Evolutionary conservation across 2,797 vertebrate species (phyloP).

Genomic region (Sarcoramphus papa): DNA sequence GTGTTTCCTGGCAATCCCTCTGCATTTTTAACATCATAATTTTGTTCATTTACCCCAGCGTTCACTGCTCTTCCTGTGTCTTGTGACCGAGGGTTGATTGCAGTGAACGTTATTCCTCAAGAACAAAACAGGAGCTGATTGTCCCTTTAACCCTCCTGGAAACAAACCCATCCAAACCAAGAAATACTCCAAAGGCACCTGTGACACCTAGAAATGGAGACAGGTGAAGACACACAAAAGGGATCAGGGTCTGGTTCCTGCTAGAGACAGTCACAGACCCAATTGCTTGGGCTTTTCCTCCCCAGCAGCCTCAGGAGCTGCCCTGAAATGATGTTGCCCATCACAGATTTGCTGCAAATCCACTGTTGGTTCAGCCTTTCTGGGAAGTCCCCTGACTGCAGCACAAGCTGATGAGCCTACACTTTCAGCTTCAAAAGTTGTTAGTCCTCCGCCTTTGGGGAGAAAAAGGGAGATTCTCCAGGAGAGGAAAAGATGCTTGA

Average conservation of each 20-base stretch:
- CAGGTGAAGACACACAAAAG: neutral
- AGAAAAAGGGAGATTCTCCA: neutral
- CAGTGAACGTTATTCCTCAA: neutral
- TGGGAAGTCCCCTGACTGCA: neutral
- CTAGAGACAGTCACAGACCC: neutral
- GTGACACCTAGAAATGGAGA: neutral
- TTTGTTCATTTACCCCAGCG: neutral
- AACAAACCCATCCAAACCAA: neutral
- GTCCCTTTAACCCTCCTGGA: neutral
- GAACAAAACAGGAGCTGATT: neutral
- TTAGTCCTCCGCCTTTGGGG: neutral
- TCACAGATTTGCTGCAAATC: neutral
- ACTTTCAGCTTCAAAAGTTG: neutral
- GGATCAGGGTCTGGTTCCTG: neutral
- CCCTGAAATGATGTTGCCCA: neutral
- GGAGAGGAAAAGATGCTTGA: neutral
- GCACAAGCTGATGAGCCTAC: neutral
- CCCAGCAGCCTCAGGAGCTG: neutral
- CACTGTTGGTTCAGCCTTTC: neutral
- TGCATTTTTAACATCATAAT: slow-evolving; percentile 29
- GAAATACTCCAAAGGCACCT: neutral
- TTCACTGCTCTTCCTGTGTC: slow-evolving; percentile 65
- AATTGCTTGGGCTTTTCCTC: neutral
- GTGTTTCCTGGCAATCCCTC: slow-evolving; percentile 30
- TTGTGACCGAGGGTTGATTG: slow-evolving; percentile 13